phyloP scores from a whole-genome alignment of 2,113 vertebrate species.

The Morone saxatilis region DNA sequence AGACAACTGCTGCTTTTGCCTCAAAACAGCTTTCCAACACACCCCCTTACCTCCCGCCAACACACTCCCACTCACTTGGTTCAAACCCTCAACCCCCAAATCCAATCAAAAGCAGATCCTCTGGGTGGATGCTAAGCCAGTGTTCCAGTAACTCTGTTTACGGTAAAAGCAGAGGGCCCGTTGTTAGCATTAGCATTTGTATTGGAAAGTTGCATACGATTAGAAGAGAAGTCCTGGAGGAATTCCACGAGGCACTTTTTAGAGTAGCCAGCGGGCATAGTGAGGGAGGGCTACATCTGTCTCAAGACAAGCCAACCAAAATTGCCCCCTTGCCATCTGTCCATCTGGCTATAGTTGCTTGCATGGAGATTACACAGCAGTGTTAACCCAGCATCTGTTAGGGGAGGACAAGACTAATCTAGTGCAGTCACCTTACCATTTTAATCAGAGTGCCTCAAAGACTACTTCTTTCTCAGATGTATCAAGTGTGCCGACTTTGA shows the following conservation, averaged over 20 bases:
- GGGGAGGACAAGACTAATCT: conserved; percentile 52
- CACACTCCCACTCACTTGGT: conserved; percentile 47
- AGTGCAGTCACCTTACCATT: conserved; percentile 48
- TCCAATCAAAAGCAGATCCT: conserved; percentile 78
- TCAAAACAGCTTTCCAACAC: conserved; percentile 61
- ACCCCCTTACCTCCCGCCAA: conserved; percentile 16
- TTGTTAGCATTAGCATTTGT: conserved; percentile 77
- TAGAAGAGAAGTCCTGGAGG: conserved; percentile 68
- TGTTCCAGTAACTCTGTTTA: conserved; percentile 62
- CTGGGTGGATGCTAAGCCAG: conserved; percentile 64
- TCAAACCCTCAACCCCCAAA: conserved; percentile 60
- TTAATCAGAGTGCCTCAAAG: conserved; percentile 29
- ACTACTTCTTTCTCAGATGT: conserved; percentile 34
- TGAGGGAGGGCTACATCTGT: conserved; percentile 66
- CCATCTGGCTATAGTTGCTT: conserved; percentile 64
- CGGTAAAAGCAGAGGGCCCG: conserved; percentile 46
- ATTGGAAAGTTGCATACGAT: conserved; percentile 73
- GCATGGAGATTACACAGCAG: conserved; percentile 58
- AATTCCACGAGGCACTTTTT: conserved; percentile 70
- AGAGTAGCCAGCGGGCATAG: conserved; percentile 60
- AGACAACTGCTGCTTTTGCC: conserved; percentile 66
- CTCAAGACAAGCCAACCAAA: conserved; percentile 66
- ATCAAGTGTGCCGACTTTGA: conserved; percentile 11
- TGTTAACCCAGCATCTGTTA: conserved; percentile 64
- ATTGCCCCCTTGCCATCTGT: conserved; percentile 69